Conservation (phyloP, 2,797 vertebrate species). For the Spinus olivaceus region DNA sequence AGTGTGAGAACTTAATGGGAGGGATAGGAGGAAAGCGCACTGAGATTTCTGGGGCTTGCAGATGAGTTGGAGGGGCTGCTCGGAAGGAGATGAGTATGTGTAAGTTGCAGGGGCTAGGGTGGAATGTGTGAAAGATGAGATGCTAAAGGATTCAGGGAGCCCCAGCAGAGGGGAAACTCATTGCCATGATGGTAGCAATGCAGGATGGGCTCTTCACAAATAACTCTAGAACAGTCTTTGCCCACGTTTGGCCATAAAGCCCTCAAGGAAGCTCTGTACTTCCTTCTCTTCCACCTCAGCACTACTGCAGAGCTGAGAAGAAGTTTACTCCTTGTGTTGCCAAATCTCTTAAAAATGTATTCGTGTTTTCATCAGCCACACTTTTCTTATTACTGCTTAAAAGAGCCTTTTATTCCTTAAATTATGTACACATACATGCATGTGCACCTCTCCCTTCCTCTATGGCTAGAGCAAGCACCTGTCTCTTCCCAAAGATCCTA, state of each 20-base stretch:
- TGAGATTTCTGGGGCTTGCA: background rate
- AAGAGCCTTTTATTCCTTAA: background rate
- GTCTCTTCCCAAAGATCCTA: background rate
- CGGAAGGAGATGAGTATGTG: rapidly evolving
- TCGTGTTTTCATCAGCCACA: background rate
- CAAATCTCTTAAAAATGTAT: background rate
- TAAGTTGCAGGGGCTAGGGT: background rate
- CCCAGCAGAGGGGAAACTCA: background rate
- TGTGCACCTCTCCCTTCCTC: background rate
- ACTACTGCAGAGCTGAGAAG: background rate
- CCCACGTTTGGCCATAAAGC: background rate
- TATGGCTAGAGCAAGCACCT: background rate
- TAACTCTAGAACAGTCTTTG: background rate
- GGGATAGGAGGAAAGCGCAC: background rate
- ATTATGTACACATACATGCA: background rate
- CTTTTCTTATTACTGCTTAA: background rate
- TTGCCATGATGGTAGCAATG: background rate
- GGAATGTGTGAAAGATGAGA: background rate
- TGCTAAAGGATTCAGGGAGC: background rate
- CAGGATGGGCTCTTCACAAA: background rate
- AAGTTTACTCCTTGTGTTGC: background rate
- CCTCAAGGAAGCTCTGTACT: background rate
- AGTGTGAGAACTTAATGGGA: background rate
- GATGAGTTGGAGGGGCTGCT: background rate
- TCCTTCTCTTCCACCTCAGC: background rate